Evolutionary conservation across 2,888 invertebrate species (phyloP).

Genomic region (Callimorpha dominula): DNA sequence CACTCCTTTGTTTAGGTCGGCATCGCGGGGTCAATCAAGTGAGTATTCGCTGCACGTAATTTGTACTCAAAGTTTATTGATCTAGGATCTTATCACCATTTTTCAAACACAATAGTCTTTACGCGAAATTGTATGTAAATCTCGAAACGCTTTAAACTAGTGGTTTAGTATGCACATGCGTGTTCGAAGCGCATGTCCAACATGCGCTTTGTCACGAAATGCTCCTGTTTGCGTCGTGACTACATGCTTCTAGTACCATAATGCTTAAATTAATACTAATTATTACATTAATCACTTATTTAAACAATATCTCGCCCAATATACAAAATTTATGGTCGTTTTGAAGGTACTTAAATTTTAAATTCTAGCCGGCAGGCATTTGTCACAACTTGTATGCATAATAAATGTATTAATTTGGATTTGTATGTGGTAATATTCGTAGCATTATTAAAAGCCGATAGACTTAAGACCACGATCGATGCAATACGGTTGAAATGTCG

Average conservation of each 20-base stretch:
- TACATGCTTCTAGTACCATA: slow-evolving; percentile 1
- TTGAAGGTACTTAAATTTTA: too few relatives aligned
- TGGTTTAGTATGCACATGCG: slow-evolving; percentile 40
- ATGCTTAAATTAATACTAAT: neutral
- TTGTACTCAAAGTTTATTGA: slow-evolving; percentile 45
- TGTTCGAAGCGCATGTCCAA: slow-evolving; percentile 30
- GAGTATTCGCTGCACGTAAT: neutral
- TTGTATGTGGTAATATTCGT: too few relatives aligned
- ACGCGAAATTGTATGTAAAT: slow-evolving; percentile 50
- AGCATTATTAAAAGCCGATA: too few relatives aligned
- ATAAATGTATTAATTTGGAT: too few relatives aligned
- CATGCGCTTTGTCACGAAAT: slow-evolving; percentile 39
- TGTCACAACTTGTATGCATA: too few relatives aligned
- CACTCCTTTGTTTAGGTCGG: neutral
- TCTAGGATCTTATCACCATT: slow-evolving; percentile 45
- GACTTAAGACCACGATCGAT: too few relatives aligned
- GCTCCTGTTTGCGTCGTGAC: slow-evolving; percentile 51
- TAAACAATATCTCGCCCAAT: neutral
- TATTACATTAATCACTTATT: neutral
- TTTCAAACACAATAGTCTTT: slow-evolving; percentile 41
- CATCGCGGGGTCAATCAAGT: neutral
- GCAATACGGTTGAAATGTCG: too few relatives aligned
- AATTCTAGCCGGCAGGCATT: too few relatives aligned
- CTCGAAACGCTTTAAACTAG: slow-evolving; percentile 35
- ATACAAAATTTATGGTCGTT: neutral